Conservation (phyloP, 1,140 invertebrate species). For the Psilanteris sp. region DNA sequence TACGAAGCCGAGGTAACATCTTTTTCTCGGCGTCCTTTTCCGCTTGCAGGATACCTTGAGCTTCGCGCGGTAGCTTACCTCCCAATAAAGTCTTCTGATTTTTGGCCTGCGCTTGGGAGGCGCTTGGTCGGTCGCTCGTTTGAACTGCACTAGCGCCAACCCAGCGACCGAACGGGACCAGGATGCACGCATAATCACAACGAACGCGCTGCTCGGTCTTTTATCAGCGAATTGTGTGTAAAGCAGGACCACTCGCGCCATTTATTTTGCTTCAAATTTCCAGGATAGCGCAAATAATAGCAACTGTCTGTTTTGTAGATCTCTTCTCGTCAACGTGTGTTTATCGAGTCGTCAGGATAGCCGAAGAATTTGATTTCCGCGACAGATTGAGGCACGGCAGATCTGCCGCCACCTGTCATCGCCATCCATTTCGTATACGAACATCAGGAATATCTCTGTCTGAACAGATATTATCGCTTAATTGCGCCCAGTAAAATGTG, state of each 20-base stretch:
- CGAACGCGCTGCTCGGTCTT: constrained; percentile 31
- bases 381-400: no score
- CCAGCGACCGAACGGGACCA: constrained; percentile 14
- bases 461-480: no score
- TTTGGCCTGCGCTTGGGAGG: constrained; percentile 72
- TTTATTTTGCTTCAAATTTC: constrained; percentile 14
- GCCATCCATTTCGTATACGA: no score
- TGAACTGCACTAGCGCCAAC: constrained; percentile 67
- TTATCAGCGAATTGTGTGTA: constrained; percentile 60
- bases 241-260: constrained; percentile 20
- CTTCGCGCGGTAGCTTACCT: constrained; percentile 36
- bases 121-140: constrained; percentile 59
- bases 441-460: no score
- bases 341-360: neutral
- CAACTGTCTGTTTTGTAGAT: constrained; percentile 1
- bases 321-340: neutral
- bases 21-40: constrained; percentile 53
- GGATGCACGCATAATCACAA: constrained; percentile 58
- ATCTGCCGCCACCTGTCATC: no score
- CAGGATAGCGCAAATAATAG: constrained; percentile 3
- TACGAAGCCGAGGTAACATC: constrained; percentile 66
- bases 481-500: no score
- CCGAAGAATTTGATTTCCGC: neutral
- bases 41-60: constrained; percentile 38
- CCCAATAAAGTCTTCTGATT: constrained; percentile 72